These are phyloP conservation scores for Lymantria dispar DNA, from an alignment of 2,888 invertebrate genomes.

Conservation along the genomic window DNA sequence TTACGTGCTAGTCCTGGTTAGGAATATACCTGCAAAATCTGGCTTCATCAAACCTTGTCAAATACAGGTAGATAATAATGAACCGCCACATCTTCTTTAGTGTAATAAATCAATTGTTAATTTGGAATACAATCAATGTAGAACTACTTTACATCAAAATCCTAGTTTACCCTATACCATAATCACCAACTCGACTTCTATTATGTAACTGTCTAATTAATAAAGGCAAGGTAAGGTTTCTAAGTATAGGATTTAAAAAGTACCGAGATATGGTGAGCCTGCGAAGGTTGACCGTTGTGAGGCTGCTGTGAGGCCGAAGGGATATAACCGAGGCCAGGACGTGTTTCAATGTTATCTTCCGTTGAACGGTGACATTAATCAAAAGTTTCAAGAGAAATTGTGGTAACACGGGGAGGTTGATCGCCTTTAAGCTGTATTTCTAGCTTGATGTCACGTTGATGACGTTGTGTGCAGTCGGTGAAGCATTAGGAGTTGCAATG, in stretches of 20 bases:
- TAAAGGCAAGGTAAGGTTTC: slow-evolving; percentile 66
- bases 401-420: slow-evolving; percentile 57
- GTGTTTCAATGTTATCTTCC: slow-evolving; percentile 66
- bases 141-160: slow-evolving; percentile 34
- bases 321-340: slow-evolving; percentile 57
- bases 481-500: slow-evolving; percentile 61
- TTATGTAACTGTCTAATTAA: slow-evolving; percentile 46
- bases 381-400: slow-evolving; percentile 65
- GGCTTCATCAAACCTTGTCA: slow-evolving; percentile 12
- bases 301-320: slow-evolving; percentile 76
- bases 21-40: background rate
- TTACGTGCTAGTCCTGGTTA: no score
- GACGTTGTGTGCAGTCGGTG: slow-evolving; percentile 70
- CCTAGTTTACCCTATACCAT: slow-evolving; percentile 45
- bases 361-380: slow-evolving; percentile 57
- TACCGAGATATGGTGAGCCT: slow-evolving; percentile 79
- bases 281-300: slow-evolving; percentile 67
- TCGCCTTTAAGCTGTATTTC: slow-evolving; percentile 52
- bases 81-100: slow-evolving; percentile 17
- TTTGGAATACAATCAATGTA: slow-evolving; percentile 15
- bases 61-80: slow-evolving; percentile 4
- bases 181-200: slow-evolving; percentile 50
- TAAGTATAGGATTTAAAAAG: slow-evolving; percentile 79
- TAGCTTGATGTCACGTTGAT: slow-evolving; percentile 63
- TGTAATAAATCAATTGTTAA: slow-evolving; percentile 6